phyloP scores from a whole-genome alignment of 2,888 invertebrate genomes.

The Drosophila falleni region DNA sequence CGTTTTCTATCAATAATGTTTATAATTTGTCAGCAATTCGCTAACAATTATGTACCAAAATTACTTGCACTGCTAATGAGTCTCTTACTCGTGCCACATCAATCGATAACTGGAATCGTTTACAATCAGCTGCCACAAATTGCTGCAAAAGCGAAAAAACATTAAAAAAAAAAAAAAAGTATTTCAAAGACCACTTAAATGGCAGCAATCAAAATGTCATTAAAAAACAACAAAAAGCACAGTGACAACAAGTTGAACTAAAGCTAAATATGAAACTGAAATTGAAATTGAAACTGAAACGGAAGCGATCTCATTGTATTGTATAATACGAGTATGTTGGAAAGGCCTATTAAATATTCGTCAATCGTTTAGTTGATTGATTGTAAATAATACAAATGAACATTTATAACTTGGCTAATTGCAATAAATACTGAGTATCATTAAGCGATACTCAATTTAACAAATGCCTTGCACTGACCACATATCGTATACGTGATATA shows the following conservation, averaged over 20 bases:
- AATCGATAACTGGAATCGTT: slow-evolving; percentile 27
- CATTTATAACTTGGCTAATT: slow-evolving; percentile 31
- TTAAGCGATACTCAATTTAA: background rate
- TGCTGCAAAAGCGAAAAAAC: slow-evolving; percentile 28
- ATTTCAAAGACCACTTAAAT: slow-evolving; percentile 22
- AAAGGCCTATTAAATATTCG: slow-evolving; percentile 19
- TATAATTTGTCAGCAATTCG: slow-evolving; percentile 14
- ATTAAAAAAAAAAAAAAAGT: slow-evolving; percentile 6
- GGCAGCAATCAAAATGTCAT: slow-evolving; percentile 45
- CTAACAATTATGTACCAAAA: background rate
- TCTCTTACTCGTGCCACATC: slow-evolving; percentile 19
- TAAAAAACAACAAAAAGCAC: slow-evolving; percentile 18
- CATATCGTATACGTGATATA: slow-evolving; percentile 34
- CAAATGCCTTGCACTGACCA: background rate
- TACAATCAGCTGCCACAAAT: slow-evolving; percentile 49
- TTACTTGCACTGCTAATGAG: slow-evolving; percentile 21
- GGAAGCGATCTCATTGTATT: slow-evolving; percentile 40
- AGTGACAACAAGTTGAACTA: slow-evolving; percentile 32
- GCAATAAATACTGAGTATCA: slow-evolving; percentile 2
- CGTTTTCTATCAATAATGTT: background rate
- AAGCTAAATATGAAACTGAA: background rate
- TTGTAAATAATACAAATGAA: slow-evolving; percentile 9
- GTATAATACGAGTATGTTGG: slow-evolving; percentile 1
- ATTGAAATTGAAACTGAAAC: slow-evolving; percentile 20
- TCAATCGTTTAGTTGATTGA: slow-evolving; percentile 4